phyloP scores from a whole-genome alignment of 2,113 vertebrate genomes.

The Mystacornis crossleyi region DNA sequence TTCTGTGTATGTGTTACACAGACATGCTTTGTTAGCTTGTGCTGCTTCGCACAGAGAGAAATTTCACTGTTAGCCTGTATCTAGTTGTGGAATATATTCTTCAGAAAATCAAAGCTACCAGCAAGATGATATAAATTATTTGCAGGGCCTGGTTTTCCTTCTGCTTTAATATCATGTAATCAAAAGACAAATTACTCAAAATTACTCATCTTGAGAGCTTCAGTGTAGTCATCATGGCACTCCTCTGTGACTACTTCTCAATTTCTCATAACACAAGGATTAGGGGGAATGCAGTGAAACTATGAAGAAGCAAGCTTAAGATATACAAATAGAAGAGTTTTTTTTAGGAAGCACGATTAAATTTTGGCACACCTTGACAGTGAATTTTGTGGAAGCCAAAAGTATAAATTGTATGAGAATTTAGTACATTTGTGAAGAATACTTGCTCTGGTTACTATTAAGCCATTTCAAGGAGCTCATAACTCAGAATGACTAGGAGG shows the following conservation, averaged over 20 bases:
- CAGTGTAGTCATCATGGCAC: neutral
- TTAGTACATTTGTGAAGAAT: neutral
- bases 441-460: neutral
- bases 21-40: neutral
- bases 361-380: neutral
- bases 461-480: neutral
- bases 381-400: neutral
- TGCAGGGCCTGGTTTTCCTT: neutral
- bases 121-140: slow-evolving; percentile 18
- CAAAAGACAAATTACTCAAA: slow-evolving; percentile 42
- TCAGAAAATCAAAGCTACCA: neutral
- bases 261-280: neutral
- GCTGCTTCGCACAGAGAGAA: neutral
- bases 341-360: neutral
- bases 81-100: neutral
- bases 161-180: slow-evolving; percentile 21
- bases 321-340: accelerated
- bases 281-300: neutral
- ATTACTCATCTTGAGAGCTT: slow-evolving; percentile 32
- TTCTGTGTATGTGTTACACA: neutral
- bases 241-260: neutral
- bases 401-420: neutral
- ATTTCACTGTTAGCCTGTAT: neutral
- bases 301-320: neutral
- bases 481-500: neutral